Evolutionary conservation across 2,888 invertebrate species (phyloP), one percentile per base, ranked within the genome.

Genomic region (Pyrocoelia pectoralis): DNA sequence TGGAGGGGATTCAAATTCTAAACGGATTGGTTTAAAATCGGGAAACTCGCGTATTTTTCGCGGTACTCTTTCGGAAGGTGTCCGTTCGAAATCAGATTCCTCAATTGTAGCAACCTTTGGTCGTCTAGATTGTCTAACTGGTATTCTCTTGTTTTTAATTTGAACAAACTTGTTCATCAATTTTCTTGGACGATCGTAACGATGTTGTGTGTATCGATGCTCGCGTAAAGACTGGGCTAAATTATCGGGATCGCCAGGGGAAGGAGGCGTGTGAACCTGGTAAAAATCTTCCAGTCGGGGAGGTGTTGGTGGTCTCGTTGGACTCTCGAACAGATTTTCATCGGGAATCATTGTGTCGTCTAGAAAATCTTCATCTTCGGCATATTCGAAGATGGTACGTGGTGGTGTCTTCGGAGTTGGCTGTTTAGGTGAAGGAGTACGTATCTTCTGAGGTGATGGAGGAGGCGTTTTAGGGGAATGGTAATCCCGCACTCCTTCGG

Each of bases 161-260:
- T 52, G 50, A 15, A 65, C 8, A 4, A 2, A 1, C 24, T 24
- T 24, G 24, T 6, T 48, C 53, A 65, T 56, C 1, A 53, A 14
- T 6, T 46, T 40, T 56, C 24, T 56, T 1, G n/a, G 15, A 40
- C 8, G 38, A 28, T 65, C 65, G 40, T 56, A 52, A 41, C n/a
- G 40, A 13, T 56, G 60, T 10, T 43, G 13, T 12, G 65, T 65
- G 9, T 50, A 60, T 49, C 52, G 15, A 29, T 65, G 65, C 38
- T 24, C 29, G 24, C 10, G 5, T 18, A 61, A n/a, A 3, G n/a
- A 3, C 41, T 56, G 14, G 12, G 17, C 5, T 4, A 61, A 43
- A n/a, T 19, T 2, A 2, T 12, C 33, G 2, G 51, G 43, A n/a
- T 55, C 17, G 10, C n/a, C 50, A 1, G 61, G 49, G 5, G 61